Evolutionary conservation across 2,888 invertebrate genomes (phyloP), one percentile per base, ranked within the genome.

Genomic region (Diadromus collaris): DNA sequence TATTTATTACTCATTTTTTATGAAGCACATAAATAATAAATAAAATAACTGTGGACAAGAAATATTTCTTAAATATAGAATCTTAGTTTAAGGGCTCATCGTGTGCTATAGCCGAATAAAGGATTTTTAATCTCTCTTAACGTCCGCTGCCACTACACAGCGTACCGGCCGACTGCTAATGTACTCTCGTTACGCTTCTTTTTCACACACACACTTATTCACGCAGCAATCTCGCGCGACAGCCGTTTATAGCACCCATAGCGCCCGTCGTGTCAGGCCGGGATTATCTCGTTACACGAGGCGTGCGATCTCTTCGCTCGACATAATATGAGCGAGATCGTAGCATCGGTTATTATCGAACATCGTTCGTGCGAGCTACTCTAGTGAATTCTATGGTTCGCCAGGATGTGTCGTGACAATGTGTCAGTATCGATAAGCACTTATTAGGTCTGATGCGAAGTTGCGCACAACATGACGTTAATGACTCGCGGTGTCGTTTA

Each of bases 391-490:
- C 5, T 41, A 56, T 27, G 21, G 32, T 32, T 38, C 60, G 60
- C 34, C n/a, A 32, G 34, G 19, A 19, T 60, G 29, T 29, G 32
- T 32, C 34, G 34, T 13, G 32, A 34, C 34, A 19, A 60, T 60
- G 51, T 32, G 51, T 71, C 61, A 10, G 46, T 41, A 68, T 72
- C 72, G 68, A 77, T 77, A 67, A 72, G n/a, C 63, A 61, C 21
- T 77, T 77, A 71, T 71, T 61, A 38, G n/a, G 46, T 24, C 48
- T 72, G 72, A 72, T 54, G 61, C 76, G 61, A n/a, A n/a, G n/a
- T 5, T 63, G 61, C 41, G 21, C 32, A 24, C 34, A 65, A 67
- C 46, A 56, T 29, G 27, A 61, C 63, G 58, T n/a, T 21, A 46
- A 21, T 44, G 65, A 56, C 68, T 65, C 67, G 65, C 34, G 34